Evolutionary conservation across 2,113 vertebrate species (phyloP).

Genomic region (Myiopsitta monachus): DNA sequence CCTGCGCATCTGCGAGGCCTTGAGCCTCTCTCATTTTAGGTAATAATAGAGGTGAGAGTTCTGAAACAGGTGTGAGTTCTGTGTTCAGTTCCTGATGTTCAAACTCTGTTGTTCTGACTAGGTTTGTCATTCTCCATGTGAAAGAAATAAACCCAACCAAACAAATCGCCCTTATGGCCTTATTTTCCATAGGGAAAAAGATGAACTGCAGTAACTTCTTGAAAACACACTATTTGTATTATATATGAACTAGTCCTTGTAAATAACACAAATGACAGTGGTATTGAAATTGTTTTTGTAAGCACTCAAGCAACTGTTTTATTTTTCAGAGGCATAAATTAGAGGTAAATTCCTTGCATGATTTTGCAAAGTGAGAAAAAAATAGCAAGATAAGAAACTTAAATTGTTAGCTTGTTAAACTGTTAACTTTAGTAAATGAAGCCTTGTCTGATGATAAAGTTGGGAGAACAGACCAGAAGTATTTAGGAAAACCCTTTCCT

Average conservation of each 20-base stretch:
- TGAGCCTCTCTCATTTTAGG: conserved; percentile 1
- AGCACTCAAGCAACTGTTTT: neutral
- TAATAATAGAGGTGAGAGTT: neutral
- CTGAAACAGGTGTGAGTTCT: conserved; percentile 2
- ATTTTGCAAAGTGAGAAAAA: neutral
- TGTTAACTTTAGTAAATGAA: neutral
- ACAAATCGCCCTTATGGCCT: neutral
- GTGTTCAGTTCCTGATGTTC: neutral
- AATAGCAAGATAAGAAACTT: neutral
- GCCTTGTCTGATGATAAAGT: neutral
- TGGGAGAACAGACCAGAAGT: neutral
- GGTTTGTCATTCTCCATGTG: neutral
- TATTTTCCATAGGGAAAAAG: neutral
- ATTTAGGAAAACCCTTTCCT: neutral
- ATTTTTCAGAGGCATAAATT: neutral
- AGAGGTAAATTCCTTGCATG: neutral
- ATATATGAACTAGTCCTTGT: neutral
- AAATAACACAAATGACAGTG: neutral
- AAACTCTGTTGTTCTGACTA: neutral
- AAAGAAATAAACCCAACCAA: neutral
- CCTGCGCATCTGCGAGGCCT: conserved; percentile 27
- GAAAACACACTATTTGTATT: neutral
- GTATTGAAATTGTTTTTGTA: neutral
- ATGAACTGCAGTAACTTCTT: neutral
- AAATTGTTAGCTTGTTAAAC: neutral